Percentiles rank a stretch among this genome's conserved stretches.
These are phyloP conservation scores for Typhlichthys subterraneus DNA, from an alignment of 2,797 vertebrate genomes.

Conservation along the genomic window DNA sequence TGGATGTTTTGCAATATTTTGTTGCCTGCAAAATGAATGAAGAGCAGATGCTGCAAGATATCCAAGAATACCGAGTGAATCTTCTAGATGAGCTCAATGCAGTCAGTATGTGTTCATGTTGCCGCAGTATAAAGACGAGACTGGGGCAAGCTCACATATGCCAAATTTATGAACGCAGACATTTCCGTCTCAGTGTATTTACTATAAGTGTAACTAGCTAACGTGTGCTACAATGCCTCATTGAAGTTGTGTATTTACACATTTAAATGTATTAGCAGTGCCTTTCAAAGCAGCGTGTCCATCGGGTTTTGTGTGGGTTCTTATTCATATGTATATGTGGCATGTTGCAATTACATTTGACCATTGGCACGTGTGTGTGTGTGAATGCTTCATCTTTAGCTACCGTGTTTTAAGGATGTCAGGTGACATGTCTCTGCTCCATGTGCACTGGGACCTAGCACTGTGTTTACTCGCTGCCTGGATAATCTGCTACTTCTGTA, in stretches of 20 bases:
- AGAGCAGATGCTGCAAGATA: slow-evolving; percentile 31
- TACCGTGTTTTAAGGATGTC: slow-evolving; percentile 80
- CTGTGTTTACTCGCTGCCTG: slow-evolving; percentile 81
- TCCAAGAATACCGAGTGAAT: background rate
- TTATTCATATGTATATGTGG: background rate
- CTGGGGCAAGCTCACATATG: slow-evolving; percentile 23
- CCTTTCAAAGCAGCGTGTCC: background rate
- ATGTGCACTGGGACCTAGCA: slow-evolving; percentile 74
- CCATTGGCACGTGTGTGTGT: slow-evolving; percentile 9
- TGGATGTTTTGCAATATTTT: background rate
- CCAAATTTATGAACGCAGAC: slow-evolving; percentile 13
- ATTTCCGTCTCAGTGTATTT: slow-evolving; percentile 16
- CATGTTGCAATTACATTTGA: background rate
- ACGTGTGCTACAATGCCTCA: background rate
- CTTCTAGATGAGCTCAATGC: slow-evolving; percentile 32
- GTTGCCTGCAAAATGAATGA: too few species aligned
- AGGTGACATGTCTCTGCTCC: slow-evolving; percentile 68
- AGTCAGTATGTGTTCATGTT: slow-evolving; percentile 16
- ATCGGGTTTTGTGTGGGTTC: background rate
- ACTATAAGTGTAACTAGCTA: background rate
- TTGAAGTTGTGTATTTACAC: background rate
- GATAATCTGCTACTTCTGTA: slow-evolving; percentile 85
- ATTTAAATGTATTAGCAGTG: background rate
- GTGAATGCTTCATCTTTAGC: slow-evolving; percentile 58
- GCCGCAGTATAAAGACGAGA: slow-evolving; percentile 4